phyloP scores from a whole-genome alignment of 2,113 vertebrate species.

The Trematomus loennbergii region DNA sequence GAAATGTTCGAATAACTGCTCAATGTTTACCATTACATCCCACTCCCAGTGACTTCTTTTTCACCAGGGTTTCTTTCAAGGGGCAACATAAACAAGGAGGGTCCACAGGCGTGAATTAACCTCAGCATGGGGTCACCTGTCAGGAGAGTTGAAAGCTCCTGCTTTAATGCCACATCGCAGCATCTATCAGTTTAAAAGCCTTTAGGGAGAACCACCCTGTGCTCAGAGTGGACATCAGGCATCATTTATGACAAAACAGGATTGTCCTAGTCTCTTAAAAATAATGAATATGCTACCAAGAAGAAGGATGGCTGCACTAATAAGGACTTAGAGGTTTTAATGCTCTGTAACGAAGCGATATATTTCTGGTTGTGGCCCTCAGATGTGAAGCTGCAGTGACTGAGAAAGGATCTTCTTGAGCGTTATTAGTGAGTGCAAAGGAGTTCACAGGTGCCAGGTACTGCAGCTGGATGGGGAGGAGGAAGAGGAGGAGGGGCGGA shows the following conservation, averaged over 20 bases:
- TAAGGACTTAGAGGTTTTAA: conserved; percentile 8
- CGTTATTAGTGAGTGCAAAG: conserved; percentile 74
- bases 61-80: neutral
- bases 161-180: conserved; percentile 29
- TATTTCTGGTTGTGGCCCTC: conserved; percentile 38
- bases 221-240: conserved; percentile 22
- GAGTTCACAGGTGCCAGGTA: conserved; percentile 85
- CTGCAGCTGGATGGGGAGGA: conserved; percentile 75
- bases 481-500: conserved; percentile 38
- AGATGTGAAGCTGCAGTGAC: conserved; percentile 20
- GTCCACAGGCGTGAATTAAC: conserved; percentile 34
- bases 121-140: conserved; percentile 43
- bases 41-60: neutral
- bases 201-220: conserved; percentile 6
- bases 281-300: conserved; percentile 46
- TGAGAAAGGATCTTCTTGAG: conserved; percentile 53
- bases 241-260: conserved; percentile 19
- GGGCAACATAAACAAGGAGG: conserved; percentile 33
- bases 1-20: neutral
- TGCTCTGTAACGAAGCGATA: conserved; percentile 11
- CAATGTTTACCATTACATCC: neutral
- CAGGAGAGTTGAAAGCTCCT: conserved; percentile 14
- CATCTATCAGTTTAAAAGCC: conserved; percentile 57
- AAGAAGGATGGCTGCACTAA: conserved; percentile 48
- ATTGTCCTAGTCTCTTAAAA: conserved; percentile 43